phyloP scores from a whole-genome alignment of 2,888 invertebrate species.

The Pecten maximus region DNA sequence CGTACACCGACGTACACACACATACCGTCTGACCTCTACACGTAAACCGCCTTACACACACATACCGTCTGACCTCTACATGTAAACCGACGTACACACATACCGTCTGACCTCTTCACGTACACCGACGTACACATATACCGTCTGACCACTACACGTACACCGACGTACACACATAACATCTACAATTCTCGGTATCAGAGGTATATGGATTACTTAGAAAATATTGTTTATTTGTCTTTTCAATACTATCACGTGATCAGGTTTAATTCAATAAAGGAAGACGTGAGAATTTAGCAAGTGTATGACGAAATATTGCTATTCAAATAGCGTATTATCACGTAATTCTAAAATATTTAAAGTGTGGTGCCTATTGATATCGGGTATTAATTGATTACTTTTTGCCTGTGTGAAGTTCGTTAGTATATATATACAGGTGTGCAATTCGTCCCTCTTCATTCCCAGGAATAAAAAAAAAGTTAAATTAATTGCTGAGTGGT shows the following conservation, averaged over 20 bases:
- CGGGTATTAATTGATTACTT: background rate
- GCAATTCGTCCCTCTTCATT: background rate
- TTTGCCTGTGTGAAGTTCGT: constrained; percentile 15
- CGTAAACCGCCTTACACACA: background rate
- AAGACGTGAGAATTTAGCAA: background rate
- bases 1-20: too few species aligned
- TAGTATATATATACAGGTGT: constrained; percentile 20
- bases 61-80: background rate
- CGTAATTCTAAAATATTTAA: background rate
- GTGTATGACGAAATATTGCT: background rate
- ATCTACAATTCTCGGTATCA: background rate
- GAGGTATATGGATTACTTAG: background rate
- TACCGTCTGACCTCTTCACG: background rate
- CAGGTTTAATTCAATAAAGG: background rate
- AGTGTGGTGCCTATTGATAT: background rate
- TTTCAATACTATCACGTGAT: background rate
- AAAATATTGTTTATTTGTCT: background rate
- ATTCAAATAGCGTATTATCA: background rate
- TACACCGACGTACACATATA: too few species aligned
- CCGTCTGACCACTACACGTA: background rate
- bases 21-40: too few species aligned
- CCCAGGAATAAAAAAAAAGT: background rate
- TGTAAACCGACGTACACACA: too few species aligned
- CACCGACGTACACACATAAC: too few species aligned
- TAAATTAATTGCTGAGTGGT: background rate